These are phyloP conservation scores for Zaprionus ornatus DNA, from an alignment of 1,140 invertebrate species.

Conservation along the genomic window DNA sequence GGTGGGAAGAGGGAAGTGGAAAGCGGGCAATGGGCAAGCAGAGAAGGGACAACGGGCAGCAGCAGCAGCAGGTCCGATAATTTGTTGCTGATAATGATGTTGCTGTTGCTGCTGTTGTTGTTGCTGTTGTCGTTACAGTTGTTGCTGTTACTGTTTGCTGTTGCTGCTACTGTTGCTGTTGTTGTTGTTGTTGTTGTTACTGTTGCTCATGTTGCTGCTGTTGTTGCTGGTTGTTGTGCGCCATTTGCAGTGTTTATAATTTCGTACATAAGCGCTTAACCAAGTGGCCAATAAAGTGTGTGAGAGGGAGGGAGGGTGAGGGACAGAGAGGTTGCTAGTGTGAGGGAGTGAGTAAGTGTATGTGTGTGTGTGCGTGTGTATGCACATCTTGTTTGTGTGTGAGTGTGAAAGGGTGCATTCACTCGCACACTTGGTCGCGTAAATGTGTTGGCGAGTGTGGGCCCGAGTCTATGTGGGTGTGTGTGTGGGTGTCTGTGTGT, in stretches of 20 bases:
- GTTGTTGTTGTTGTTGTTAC: slow-evolving; percentile 40
- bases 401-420: neutral
- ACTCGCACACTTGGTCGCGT: neutral
- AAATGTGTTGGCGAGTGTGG: neutral
- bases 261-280: slow-evolving; percentile 62
- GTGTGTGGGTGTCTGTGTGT: slow-evolving; percentile 11
- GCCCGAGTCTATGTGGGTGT: neutral
- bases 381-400: neutral
- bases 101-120: slow-evolving; percentile 10
- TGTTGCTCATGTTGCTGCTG: neutral
- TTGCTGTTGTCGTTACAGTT: neutral
- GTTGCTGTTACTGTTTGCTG: slow-evolving; percentile 46
- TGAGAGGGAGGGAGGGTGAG: neutral
- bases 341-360: neutral
- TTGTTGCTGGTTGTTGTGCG: slow-evolving; percentile 2
- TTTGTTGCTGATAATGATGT: slow-evolving; percentile 75
- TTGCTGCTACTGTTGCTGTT: slow-evolving; percentile 74
- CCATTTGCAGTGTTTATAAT: slow-evolving; percentile 72
- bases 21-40: neutral
- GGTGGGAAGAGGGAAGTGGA: neutral
- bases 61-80: slow-evolving; percentile 63
- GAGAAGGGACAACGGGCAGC: slow-evolving; percentile 11
- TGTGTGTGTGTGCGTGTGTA: slow-evolving; percentile 8
- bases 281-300: slow-evolving; percentile 48
- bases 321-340: neutral